These are phyloP conservation scores for Tanypteryx hageni DNA, from an alignment of 2,888 invertebrate genomes.

Conservation along the genomic window DNA sequence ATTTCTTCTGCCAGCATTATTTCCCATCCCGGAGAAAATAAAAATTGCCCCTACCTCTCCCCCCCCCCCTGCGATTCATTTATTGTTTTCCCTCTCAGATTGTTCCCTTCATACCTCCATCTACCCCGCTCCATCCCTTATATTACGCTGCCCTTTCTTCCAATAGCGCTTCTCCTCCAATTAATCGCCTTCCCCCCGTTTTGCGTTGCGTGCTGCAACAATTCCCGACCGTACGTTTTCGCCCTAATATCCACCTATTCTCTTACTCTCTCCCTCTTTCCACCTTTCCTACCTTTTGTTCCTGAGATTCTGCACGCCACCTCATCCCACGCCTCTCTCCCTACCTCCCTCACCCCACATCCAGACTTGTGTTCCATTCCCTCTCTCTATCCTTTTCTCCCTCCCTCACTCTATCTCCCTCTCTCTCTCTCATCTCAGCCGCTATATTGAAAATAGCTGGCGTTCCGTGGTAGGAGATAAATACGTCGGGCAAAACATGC, in stretches of 20 bases:
- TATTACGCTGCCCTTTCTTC: conserved; percentile 26
- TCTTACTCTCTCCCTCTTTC: neutral
- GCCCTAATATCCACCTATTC: neutral
- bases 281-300: neutral
- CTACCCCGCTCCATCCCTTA: neutral
- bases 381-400: neutral
- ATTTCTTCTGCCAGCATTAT: neutral
- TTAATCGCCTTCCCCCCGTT: conserved; percentile 49
- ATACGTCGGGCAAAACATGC: conserved; percentile 63
- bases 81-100: neutral
- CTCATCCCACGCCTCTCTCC: neutral
- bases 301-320: neutral
- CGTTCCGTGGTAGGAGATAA: conserved; percentile 61
- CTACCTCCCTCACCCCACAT: neutral
- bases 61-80: neutral
- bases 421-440: neutral
- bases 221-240: neutral
- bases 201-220: conserved; percentile 29
- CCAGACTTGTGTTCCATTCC: neutral
- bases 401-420: neutral
- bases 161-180: conserved; percentile 46
- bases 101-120: neutral
- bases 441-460: conserved; percentile 64
- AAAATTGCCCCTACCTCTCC: too few species aligned
- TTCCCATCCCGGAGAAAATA: too few species aligned